Evolutionary conservation across 2,888 invertebrate species (phyloP).

Genomic region (Tridacna crocea): DNA sequence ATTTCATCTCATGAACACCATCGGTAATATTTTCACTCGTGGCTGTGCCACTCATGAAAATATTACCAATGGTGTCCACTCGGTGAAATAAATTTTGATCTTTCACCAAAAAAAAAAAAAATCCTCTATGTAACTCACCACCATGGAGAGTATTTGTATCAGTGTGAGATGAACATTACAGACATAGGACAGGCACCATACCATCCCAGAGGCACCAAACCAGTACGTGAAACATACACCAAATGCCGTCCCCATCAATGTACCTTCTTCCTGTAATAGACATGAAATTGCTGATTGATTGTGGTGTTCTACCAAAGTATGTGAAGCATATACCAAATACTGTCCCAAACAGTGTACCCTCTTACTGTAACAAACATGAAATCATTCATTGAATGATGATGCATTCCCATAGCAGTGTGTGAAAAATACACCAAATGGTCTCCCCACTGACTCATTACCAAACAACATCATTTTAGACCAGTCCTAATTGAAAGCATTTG

Average conservation of each 20-base stretch:
- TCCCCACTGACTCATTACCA: too few relatives aligned
- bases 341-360: background rate
- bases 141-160: conserved; percentile 84
- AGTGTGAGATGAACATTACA: conserved; percentile 83
- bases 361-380: background rate
- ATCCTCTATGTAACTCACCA: conserved; percentile 84
- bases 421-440: too few relatives aligned
- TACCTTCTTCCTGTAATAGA: conserved; percentile 84
- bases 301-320: background rate
- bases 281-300: background rate
- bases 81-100: too few relatives aligned
- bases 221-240: conserved; percentile 86
- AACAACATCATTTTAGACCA: too few relatives aligned
- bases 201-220: conserved; percentile 83
- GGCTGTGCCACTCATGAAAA: too few relatives aligned
- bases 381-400: too few relatives aligned
- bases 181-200: conserved; percentile 84
- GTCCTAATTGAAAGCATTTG: too few relatives aligned
- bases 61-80: too few relatives aligned
- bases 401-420: too few relatives aligned
- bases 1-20: too few relatives aligned
- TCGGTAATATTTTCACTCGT: too few relatives aligned
- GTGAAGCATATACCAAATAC: background rate
- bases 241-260: conserved; percentile 85
- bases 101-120: too few relatives aligned